phyloP scores from a whole-genome alignment of 2,888 invertebrate genomes.

The Noctua comes region DNA sequence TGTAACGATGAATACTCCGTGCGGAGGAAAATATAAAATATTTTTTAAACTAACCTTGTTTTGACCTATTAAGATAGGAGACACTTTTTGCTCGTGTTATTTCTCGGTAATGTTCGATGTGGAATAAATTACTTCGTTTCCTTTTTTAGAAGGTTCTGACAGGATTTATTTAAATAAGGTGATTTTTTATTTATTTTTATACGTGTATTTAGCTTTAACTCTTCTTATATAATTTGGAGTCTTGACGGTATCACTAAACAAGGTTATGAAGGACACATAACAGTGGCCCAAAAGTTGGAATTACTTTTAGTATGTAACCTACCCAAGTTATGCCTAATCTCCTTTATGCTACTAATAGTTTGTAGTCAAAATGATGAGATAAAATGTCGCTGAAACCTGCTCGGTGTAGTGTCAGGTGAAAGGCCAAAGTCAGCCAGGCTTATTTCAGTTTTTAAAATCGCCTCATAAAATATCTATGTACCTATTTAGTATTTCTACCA shows the following conservation, averaged over 20 bases:
- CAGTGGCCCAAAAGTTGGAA: conserved; percentile 22
- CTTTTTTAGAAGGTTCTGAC: neutral
- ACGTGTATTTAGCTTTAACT: neutral
- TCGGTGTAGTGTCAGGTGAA: neutral
- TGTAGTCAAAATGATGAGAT: conserved; percentile 14
- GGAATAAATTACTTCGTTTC: conserved; percentile 13
- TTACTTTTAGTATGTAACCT: neutral
- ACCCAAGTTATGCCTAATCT: conserved; percentile 13
- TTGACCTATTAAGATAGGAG: conserved; percentile 32
- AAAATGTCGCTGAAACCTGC: neutral
- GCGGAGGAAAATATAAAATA: conserved; percentile 43
- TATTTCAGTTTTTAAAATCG: neutral
- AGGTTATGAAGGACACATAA: neutral
- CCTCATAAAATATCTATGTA: neutral
- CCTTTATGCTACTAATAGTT: conserved; percentile 14
- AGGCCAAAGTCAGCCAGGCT: neutral
- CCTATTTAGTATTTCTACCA: neutral
- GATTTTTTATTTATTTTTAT: neutral
- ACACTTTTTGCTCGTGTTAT: conserved; percentile 24
- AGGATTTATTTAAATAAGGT: neutral
- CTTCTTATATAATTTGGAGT: neutral
- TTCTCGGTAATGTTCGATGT: conserved; percentile 32
- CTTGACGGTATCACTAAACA: conserved; percentile 11
- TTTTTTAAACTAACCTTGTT: conserved; percentile 49
- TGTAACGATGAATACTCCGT: conserved; percentile 70